phyloP scores from a whole-genome alignment of 2,797 vertebrate species.

The Chromobotia macracanthus region DNA sequence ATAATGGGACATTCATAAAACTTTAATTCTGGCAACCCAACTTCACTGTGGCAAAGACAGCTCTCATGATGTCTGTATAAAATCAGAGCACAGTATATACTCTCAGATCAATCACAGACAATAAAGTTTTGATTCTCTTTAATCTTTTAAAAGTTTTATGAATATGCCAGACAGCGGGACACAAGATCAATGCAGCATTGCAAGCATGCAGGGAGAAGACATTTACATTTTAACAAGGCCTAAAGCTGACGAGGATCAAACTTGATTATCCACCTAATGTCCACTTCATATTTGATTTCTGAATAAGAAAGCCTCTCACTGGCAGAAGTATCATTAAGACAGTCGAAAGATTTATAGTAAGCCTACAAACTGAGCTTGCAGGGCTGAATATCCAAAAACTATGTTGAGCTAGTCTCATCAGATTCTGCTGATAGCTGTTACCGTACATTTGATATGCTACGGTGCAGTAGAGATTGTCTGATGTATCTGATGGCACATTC shows the following conservation, averaged over 20 bases:
- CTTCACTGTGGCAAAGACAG: conserved; percentile 8
- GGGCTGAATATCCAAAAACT: conserved; percentile 1
- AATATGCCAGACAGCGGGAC: conserved; percentile 15
- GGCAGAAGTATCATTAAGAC: conserved; percentile 3
- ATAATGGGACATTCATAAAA: conserved; percentile 25
- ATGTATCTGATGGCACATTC: conserved; percentile 18
- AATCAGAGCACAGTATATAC: not conserved
- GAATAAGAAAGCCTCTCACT: conserved; percentile 1
- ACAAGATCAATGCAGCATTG: conserved; percentile 18
- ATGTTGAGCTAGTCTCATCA: conserved; percentile 4
- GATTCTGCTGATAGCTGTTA: conserved; percentile 14
- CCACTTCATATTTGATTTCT: not conserved
- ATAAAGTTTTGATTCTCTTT: conserved; percentile 23
- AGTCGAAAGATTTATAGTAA: not conserved
- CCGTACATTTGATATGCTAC: conserved; percentile 29
- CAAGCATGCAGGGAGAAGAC: conserved; percentile 1
- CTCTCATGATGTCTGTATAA: not conserved
- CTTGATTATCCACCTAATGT: conserved; percentile 9
- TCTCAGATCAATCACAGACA: conserved; percentile 7
- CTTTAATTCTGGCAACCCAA: not conserved
- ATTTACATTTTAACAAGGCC: conserved; percentile 1
- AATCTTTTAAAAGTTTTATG: conserved; percentile 23
- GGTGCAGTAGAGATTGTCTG: conserved; percentile 17
- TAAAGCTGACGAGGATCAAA: conserved; percentile 1
- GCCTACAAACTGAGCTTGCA: not conserved